A percentile compares a stretch with the other conserved stretches of the same genome.
Evolutionary conservation across 1,140 invertebrate genomes (phyloP).

Genomic region (Globodera rostochiensis): DNA sequence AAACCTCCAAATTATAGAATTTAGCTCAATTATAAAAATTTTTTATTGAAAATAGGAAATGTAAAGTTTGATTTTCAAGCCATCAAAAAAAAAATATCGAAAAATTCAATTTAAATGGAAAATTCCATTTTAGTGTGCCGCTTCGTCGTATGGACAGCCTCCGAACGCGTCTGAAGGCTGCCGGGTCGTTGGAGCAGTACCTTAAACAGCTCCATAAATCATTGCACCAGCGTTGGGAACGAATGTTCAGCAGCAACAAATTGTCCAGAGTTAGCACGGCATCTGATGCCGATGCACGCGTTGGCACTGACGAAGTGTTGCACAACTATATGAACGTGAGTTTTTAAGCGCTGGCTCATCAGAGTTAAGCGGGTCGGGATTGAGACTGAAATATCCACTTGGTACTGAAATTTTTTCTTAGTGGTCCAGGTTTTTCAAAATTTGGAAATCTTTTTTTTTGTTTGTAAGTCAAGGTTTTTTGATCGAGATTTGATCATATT

Average conservation of each 20-base stretch:
- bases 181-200: slow-evolving; percentile 42
- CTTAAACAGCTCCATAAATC: slow-evolving; percentile 47
- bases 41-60: too few relatives aligned
- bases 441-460: too few relatives aligned
- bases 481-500: too few relatives aligned
- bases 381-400: neutral
- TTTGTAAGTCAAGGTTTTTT: too few relatives aligned
- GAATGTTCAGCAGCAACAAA: slow-evolving; percentile 14
- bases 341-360: neutral
- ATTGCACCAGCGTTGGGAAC: slow-evolving; percentile 36
- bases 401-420: too few relatives aligned
- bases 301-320: slow-evolving; percentile 75
- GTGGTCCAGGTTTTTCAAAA: too few relatives aligned
- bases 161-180: slow-evolving; percentile 35
- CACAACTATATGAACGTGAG: slow-evolving; percentile 81
- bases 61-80: too few relatives aligned
- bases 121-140: slow-evolving; percentile 33
- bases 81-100: too few relatives aligned
- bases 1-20: too few relatives aligned
- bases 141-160: slow-evolving; percentile 45
- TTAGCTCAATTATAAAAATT: too few relatives aligned
- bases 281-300: slow-evolving; percentile 13
- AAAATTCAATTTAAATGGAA: neutral
- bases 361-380: too few relatives aligned
- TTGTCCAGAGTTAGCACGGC: neutral